A percentile compares a stretch with the other conserved stretches of the same genome.
Conservation (phyloP, 2,113 vertebrate genomes). For the Hippopotamus amphibius region DNA sequence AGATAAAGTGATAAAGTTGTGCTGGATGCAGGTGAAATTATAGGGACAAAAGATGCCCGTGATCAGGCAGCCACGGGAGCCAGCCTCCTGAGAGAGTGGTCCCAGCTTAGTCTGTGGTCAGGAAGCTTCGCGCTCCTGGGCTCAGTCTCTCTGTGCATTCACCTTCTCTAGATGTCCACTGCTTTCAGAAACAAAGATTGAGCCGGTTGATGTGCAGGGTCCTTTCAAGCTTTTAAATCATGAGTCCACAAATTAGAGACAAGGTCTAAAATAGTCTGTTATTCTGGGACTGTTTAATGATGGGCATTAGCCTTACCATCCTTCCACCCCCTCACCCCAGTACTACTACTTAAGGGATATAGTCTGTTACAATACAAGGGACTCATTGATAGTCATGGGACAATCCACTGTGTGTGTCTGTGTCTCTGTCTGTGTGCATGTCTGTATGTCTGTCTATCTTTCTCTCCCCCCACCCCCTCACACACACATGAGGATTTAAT, state of each 20-base stretch:
- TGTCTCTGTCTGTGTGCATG: neutral
- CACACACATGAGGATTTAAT: neutral
- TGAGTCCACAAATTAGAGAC: neutral
- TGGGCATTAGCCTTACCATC: neutral
- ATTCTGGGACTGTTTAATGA: neutral
- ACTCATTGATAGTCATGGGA: neutral
- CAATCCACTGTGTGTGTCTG: neutral
- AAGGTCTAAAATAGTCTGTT: neutral
- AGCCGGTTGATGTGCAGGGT: neutral
- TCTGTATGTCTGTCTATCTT: rapidly evolving
- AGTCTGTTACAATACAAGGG: neutral
- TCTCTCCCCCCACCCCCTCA: neutral
- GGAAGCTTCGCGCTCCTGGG: neutral
- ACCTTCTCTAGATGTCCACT: neutral
- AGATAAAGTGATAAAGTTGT: neutral
- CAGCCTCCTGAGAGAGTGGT: neutral
- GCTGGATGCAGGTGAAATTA: neutral
- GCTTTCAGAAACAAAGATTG: neutral
- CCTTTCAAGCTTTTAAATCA: slow-evolving; percentile 9
- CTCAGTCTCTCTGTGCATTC: neutral
- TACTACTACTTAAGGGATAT: neutral
- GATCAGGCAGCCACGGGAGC: neutral
- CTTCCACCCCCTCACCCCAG: neutral
- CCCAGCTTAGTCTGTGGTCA: neutral
- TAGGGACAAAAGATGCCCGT: too few relatives aligned